Evolutionary conservation across 2,888 invertebrate genomes (phyloP), one percentile per base, ranked within the genome.

Genomic region (Colostygia pectinataria): DNA sequence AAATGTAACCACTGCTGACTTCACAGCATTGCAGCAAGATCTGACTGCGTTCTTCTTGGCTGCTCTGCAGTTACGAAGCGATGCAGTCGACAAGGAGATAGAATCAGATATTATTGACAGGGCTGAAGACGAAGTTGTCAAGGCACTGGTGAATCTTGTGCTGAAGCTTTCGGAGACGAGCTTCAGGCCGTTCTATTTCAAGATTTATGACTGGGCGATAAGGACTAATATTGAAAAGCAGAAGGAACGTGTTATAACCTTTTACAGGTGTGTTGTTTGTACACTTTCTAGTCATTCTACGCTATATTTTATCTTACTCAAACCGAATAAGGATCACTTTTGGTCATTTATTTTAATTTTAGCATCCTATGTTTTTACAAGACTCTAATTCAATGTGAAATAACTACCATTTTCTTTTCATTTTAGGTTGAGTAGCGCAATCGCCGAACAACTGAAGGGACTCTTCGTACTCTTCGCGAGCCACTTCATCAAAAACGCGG

Each of bases 401-500:
- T n/a, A n/a, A n/a, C n/a, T n/a, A n/a, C n/a, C n/a, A n/a, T n/a
- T n/a, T n/a, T n/a, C n/a, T n/a, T n/a, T n/a, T n/a, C n/a, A 39
- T 59, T 92, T 67, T 78, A 92, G 95, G 67, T 73, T 97, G 23
- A 95, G 96, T 48, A 92, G 92, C 54, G 93, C 93, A 31, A 93
- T 98, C 38, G 96, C 97, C 0, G 94, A 95, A 42, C 93, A 93
- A 53, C 84, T 99, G 2, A 96, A 97, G 79, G 95, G 96, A 3
- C 84, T 99, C 0, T 98, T 98, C 77, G 95, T 96, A 0, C 84
- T 97, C n/a, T 98, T 98, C 50, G 97, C 97, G 34, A 95, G 95
- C 0, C 95, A 96, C 67, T 95, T 97, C 63, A 87, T 98, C 9
- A 94, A 94, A 66, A 95, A 97, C 75, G 94, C 96, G 0, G 94